Conservation (phyloP, 1,140 invertebrate species). For the Chelonus insularis region DNA sequence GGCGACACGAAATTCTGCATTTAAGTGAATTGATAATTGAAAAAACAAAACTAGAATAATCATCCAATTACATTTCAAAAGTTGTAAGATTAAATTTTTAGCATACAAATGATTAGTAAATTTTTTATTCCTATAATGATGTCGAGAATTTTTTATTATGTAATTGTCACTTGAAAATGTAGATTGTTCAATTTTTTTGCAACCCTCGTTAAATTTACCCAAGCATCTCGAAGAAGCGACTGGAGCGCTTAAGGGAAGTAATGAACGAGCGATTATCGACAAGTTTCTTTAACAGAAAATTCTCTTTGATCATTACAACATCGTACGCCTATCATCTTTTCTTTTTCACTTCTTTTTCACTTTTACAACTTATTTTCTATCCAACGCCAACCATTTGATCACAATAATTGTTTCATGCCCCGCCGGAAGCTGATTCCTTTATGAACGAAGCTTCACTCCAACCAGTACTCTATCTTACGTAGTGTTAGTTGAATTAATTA, state of each 20-base stretch:
- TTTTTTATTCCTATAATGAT: background rate
- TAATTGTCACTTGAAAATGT: background rate
- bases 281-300: constrained; percentile 29
- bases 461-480: constrained; percentile 29
- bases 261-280: constrained; percentile 36
- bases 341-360: constrained; percentile 11
- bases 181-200: constrained; percentile 1
- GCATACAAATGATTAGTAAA: too few relatives aligned
- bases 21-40: too few relatives aligned
- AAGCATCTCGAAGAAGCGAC: background rate
- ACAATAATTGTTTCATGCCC: constrained; percentile 48
- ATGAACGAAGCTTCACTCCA: constrained; percentile 49
- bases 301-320: constrained; percentile 40
- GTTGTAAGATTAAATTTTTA: too few relatives aligned
- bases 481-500: constrained; percentile 49
- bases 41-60: too few relatives aligned
- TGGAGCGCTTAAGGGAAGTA: background rate
- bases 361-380: constrained; percentile 32
- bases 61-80: too few relatives aligned
- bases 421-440: constrained; percentile 44
- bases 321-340: constrained; percentile 21
- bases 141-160: background rate
- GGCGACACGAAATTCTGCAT: too few relatives aligned
- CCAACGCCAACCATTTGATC: constrained; percentile 35
- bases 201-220: constrained; percentile 21